These are phyloP conservation scores for Lamellibrachia columna DNA, from an alignment of 2,888 invertebrate species.

Conservation along the genomic window DNA sequence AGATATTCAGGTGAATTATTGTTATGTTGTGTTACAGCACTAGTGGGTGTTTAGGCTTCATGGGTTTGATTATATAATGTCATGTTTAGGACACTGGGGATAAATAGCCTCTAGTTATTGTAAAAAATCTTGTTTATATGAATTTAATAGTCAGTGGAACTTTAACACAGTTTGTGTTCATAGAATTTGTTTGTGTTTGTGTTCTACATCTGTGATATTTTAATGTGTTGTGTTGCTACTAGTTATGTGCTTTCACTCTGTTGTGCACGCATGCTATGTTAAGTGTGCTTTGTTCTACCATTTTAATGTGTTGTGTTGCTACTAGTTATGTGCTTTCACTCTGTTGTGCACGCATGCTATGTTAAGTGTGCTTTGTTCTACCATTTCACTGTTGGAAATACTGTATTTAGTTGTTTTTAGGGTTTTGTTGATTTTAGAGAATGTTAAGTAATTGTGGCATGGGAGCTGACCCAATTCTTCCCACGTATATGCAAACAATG, in stretches of 20 bases:
- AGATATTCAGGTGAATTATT: not conserved
- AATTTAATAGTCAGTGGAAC: not conserved
- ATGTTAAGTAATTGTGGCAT: not conserved
- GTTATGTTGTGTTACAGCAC: not conserved
- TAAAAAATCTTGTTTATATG: not conserved
- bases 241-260: not conserved
- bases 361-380: not conserved
- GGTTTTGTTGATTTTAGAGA: not conserved
- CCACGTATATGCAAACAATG: not conserved
- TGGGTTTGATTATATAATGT: not conserved
- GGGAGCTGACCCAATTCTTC: not conserved
- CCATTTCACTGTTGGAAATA: not conserved
- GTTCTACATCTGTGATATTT: not conserved
- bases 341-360: not conserved
- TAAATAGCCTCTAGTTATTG: not conserved
- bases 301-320: not conserved
- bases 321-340: not conserved
- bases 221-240: not conserved
- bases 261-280: not conserved
- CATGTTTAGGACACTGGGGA: not conserved
- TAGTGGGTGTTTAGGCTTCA: not conserved
- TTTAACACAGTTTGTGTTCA: not conserved
- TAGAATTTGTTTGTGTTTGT: not conserved
- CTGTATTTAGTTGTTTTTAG: not conserved
- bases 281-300: not conserved